Evolutionary conservation across 2,888 invertebrate species (phyloP).

Genomic region (Acholoe squamosa): DNA sequence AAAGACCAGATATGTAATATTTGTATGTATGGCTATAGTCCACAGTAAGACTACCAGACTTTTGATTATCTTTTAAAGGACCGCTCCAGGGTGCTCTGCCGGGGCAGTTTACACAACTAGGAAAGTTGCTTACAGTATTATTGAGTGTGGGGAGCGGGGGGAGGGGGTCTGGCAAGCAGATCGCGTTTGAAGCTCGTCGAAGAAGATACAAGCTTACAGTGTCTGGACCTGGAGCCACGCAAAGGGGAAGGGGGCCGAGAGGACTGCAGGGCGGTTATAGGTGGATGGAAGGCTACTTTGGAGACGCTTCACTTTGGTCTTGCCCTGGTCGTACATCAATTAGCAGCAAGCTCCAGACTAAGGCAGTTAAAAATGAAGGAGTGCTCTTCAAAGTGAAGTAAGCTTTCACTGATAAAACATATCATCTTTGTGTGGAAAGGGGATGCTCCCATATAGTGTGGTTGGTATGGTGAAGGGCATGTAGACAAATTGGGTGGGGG

Average conservation of each 20-base stretch:
- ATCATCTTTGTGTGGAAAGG: too few species aligned
- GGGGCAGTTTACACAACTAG: too few species aligned
- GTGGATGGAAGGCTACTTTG: too few species aligned
- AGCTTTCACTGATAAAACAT: too few species aligned
- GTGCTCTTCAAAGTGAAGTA: too few species aligned
- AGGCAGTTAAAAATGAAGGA: neutral
- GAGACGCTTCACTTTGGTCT: neutral
- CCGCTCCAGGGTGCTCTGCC: too few species aligned
- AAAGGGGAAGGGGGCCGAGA: too few species aligned
- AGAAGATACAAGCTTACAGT: neutral
- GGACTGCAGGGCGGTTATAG: too few species aligned
- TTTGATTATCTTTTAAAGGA: too few species aligned
- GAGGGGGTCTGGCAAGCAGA: neutral
- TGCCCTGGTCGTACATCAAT: neutral
- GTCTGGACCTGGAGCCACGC: neutral
- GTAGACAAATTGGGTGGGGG: neutral
- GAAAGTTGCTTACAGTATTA: neutral
- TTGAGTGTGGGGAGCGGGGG: neutral
- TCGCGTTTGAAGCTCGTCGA: slow-evolving; percentile 25
- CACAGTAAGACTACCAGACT: too few species aligned
- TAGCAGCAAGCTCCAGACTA: neutral
- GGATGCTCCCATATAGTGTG: neutral
- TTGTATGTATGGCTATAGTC: too few species aligned
- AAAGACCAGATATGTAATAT: too few species aligned
- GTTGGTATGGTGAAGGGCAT: neutral